Percentiles rank a stretch among this genome's conserved stretches.
Evolutionary conservation across 2,113 vertebrate species (phyloP).

Genomic region (Choloepus hoffmanni): DNA sequence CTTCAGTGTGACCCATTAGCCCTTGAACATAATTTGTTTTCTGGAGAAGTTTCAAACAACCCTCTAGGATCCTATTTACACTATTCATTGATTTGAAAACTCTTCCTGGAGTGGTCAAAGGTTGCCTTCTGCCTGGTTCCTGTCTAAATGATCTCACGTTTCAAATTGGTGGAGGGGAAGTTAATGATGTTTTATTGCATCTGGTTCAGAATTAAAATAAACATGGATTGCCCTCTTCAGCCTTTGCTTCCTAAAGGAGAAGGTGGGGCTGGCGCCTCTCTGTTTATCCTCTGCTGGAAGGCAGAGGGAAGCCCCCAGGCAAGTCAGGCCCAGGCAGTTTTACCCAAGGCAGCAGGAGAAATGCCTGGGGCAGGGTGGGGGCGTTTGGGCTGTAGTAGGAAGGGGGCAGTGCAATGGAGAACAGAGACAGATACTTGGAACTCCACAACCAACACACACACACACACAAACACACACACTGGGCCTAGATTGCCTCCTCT

Average conservation of each 20-base stretch:
- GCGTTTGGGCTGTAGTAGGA: neutral
- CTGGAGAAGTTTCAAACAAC: neutral
- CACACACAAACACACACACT: too few relatives aligned
- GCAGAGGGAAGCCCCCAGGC: neutral
- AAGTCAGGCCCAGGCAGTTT: neutral
- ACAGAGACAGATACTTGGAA: neutral
- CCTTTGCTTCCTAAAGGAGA: neutral
- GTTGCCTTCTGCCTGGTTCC: constrained; percentile 56
- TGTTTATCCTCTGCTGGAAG: neutral
- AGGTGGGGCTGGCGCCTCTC: too few relatives aligned
- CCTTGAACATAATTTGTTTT: constrained; percentile 19
- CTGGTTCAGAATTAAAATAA: constrained; percentile 39
- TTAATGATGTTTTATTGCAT: constrained; percentile 17
- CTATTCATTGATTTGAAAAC: neutral
- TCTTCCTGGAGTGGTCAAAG: constrained; percentile 47
- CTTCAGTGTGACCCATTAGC: neutral
- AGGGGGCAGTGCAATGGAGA: neutral
- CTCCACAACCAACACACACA: neutral
- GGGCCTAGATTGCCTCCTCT: neutral
- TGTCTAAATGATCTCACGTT: constrained; percentile 25
- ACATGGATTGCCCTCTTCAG: neutral
- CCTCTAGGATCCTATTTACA: neutral
- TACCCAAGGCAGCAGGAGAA: neutral
- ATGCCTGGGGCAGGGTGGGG: accelerated
- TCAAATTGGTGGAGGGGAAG: neutral